Evolutionary conservation across 2,113 vertebrate genomes (phyloP).

Genomic region (Chaetura pelagica): DNA sequence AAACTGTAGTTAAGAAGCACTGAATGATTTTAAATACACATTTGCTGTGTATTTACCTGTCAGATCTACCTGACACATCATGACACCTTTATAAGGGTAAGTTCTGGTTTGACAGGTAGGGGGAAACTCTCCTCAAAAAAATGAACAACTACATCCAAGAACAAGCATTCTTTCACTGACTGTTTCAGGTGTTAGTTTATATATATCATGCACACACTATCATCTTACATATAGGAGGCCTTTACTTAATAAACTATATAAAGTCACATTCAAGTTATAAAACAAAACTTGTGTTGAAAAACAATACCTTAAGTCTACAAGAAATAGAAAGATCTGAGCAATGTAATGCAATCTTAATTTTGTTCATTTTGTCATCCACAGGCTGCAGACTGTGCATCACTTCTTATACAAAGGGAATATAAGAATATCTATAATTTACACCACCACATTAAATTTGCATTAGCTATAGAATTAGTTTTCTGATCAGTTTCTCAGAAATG

Average conservation of each 20-base stretch:
- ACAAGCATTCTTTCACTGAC: neutral
- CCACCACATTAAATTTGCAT: neutral
- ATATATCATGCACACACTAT: neutral
- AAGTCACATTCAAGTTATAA: neutral
- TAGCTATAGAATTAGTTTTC: neutral
- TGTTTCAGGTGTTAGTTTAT: neutral
- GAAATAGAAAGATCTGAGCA: neutral
- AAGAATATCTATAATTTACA: neutral
- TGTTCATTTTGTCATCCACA: neutral
- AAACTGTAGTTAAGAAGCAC: neutral
- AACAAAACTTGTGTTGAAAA: neutral
- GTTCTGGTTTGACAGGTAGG: neutral
- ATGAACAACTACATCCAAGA: neutral
- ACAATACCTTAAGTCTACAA: neutral
- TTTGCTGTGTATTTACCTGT: neutral
- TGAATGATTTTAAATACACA: neutral
- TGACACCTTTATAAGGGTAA: neutral
- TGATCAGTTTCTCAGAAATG: neutral
- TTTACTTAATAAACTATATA: neutral
- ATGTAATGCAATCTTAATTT: neutral
- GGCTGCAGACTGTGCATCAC: neutral
- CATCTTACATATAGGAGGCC: neutral
- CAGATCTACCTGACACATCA: neutral
- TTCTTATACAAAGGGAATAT: neutral
- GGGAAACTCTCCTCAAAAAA: neutral